Percentiles rank a stretch among this genome's conserved stretches.
phyloP scores from a whole-genome alignment of 2,113 vertebrate genomes.

The Zosterops japonicus region DNA sequence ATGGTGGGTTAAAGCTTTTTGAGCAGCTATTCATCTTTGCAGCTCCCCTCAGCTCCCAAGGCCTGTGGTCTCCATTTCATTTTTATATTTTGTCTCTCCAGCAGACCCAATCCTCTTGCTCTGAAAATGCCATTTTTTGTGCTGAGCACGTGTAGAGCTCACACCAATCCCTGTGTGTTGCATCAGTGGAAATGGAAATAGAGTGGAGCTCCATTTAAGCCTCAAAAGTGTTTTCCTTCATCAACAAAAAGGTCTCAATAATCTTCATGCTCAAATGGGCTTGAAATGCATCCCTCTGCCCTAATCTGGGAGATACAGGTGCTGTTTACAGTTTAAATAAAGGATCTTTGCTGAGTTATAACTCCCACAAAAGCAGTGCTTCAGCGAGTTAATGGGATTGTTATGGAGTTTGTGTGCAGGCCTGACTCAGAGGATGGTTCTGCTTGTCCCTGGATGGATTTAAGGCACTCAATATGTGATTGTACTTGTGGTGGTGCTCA shows the following conservation, averaged over 20 bases:
- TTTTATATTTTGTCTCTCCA: conserved; percentile 4
- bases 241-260: neutral
- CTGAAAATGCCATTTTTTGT: neutral
- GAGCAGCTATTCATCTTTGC: conserved; percentile 22
- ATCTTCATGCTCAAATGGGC: neutral
- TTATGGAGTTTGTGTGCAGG: neutral
- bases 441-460: neutral
- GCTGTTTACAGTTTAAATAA: neutral
- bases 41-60: conserved; percentile 13
- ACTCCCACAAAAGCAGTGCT: neutral
- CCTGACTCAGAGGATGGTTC: neutral
- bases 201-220: neutral
- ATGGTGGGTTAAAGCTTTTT: conserved; percentile 6
- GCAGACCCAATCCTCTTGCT: neutral
- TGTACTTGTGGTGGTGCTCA: neutral
- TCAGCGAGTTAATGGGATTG: neutral
- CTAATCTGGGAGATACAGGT: neutral
- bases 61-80: conserved; percentile 4
- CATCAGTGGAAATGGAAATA: neutral
- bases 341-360: neutral
- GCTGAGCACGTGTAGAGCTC: neutral
- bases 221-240: neutral
- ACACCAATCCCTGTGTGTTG: neutral
- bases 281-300: neutral
- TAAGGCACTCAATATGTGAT: neutral